Conservation (phyloP, 2,113 vertebrate species). For the Eudyptes chrysolophus region DNA sequence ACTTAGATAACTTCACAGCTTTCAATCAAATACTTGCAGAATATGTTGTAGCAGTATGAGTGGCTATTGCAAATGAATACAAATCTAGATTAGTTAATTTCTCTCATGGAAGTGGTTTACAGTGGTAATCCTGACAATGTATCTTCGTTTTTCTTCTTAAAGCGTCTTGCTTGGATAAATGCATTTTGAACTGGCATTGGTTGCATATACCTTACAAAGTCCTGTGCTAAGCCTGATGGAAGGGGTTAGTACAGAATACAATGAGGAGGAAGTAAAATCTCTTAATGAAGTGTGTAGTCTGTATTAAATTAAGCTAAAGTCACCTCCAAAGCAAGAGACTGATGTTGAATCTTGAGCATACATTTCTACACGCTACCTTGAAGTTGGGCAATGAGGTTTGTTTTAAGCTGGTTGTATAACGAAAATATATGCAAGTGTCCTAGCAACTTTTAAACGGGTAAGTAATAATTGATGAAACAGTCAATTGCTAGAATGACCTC, state of each 20-base stretch:
- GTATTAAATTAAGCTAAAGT: not conserved
- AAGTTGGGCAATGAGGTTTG: not conserved
- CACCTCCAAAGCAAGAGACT: not conserved
- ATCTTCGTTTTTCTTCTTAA: not conserved
- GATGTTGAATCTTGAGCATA: not conserved
- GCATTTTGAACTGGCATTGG: not conserved
- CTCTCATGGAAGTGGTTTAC: not conserved
- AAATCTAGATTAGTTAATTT: not conserved
- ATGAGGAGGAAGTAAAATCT: not conserved
- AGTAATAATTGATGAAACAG: conserved; percentile 54
- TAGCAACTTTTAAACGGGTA: conserved; percentile 12
- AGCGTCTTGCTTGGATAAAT: not conserved
- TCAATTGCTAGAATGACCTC: conserved; percentile 32
- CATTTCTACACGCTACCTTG: not conserved
- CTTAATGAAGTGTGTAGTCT: not conserved
- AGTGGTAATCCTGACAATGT: not conserved
- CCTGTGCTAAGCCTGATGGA: not conserved
- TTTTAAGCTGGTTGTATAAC: not conserved
- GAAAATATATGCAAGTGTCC: conserved; percentile 11
- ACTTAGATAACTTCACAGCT: not conserved
- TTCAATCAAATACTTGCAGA: not conserved
- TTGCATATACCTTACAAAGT: not conserved
- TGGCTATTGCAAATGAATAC: not conserved
- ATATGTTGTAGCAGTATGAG: not conserved
- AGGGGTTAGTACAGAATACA: not conserved